Conservation (phyloP, 2,113 vertebrate species). For the Macaca mulatta region DNA sequence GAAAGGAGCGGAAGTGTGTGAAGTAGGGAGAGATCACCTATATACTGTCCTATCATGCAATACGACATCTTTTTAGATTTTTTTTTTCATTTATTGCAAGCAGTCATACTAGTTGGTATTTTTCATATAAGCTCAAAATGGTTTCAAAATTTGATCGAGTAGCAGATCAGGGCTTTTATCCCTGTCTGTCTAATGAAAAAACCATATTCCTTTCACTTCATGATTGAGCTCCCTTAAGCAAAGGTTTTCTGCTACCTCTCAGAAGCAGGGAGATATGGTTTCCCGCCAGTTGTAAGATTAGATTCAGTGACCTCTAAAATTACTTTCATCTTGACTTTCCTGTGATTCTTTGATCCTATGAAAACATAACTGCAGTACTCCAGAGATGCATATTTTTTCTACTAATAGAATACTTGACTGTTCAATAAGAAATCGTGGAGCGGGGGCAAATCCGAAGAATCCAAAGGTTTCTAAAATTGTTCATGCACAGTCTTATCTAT, state of each 20-base stretch:
- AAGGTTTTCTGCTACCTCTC: not conserved
- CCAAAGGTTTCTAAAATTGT: not conserved
- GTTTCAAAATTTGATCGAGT: not conserved
- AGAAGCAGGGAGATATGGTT: not conserved
- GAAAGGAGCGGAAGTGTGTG: not conserved
- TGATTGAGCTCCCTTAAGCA: not conserved
- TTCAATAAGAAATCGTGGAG: not conserved
- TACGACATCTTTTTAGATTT: not conserved
- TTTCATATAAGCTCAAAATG: not conserved
- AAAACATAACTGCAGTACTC: not conserved
- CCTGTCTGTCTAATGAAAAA: not conserved
- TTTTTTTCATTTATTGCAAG: not conserved
- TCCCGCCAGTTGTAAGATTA: not conserved
- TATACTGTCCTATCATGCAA: not conserved
- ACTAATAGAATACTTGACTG: not conserved
- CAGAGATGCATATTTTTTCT: not conserved
- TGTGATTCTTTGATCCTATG: constrained; percentile 33
- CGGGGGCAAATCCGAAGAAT: not conserved
- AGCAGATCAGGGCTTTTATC: not conserved
- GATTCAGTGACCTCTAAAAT: not conserved
- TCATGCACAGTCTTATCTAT: not conserved
- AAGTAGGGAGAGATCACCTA: not conserved
- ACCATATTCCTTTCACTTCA: not conserved
- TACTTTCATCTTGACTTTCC: constrained; percentile 11
- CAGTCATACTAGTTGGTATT: accelerated